Percentiles rank a stretch among this genome's conserved stretches.
phyloP scores from a whole-genome alignment of 2,113 vertebrate genomes.

The Piprites chloris region DNA sequence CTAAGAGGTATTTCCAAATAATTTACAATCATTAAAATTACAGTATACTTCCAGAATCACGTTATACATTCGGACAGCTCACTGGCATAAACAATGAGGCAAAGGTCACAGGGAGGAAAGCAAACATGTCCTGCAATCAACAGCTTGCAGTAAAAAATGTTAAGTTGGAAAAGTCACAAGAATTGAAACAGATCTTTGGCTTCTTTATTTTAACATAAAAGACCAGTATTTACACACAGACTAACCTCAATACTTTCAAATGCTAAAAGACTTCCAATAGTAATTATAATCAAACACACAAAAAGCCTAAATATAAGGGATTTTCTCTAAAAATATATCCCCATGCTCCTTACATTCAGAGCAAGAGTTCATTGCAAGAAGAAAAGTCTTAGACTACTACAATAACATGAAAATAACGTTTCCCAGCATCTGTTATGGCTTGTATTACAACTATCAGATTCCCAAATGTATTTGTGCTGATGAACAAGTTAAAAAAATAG shows the following conservation, averaged over 20 bases:
- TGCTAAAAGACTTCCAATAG: background rate
- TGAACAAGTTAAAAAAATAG: slow-evolving; percentile 33
- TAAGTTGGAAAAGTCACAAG: background rate
- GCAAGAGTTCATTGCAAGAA: background rate
- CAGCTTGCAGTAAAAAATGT: background rate
- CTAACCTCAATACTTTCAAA: background rate
- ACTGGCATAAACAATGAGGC: background rate
- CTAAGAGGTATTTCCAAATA: background rate
- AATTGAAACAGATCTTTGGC: background rate
- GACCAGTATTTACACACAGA: background rate
- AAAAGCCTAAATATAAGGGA: background rate
- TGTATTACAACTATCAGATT: slow-evolving; percentile 31
- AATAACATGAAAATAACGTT: slow-evolving; percentile 34
- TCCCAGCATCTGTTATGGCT: slow-evolving; percentile 49
- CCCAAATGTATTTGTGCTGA: slow-evolving; percentile 34
- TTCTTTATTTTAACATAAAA: background rate
- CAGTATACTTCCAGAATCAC: background rate
- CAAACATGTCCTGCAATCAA: background rate
- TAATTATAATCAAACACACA: background rate
- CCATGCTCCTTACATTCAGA: background rate
- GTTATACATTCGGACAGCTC: background rate
- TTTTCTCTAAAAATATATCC: background rate
- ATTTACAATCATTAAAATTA: background rate
- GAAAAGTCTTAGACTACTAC: background rate
- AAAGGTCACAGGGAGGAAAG: background rate